phyloP scores from a whole-genome alignment of 2,113 vertebrate genomes.

The Hippolais icterina region DNA sequence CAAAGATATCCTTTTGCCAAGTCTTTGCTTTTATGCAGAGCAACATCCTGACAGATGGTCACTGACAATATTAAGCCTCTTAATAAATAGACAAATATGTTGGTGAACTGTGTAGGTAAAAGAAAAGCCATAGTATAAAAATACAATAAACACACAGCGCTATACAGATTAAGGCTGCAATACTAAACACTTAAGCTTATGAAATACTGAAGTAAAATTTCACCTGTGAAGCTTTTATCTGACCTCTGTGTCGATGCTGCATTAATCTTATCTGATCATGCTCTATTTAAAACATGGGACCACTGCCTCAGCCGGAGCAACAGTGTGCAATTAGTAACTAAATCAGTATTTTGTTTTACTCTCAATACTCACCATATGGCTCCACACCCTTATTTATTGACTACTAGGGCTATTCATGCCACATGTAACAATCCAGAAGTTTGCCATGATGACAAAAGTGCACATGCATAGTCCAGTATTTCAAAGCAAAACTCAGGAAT shows the following conservation, averaged over 20 bases:
- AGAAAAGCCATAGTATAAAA: background rate
- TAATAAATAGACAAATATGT: background rate
- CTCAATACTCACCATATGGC: background rate
- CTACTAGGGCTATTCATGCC: background rate
- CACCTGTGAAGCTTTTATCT: background rate
- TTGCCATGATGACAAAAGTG: background rate
- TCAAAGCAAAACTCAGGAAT: background rate
- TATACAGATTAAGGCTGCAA: background rate
- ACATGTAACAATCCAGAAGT: background rate
- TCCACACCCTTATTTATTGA: background rate
- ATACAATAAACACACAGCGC: background rate
- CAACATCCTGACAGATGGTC: background rate
- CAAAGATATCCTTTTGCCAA: background rate
- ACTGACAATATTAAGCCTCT: background rate
- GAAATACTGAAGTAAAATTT: background rate
- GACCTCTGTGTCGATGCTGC: background rate
- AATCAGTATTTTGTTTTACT: background rate
- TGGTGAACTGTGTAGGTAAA: background rate
- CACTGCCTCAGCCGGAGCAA: background rate
- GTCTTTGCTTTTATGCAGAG: background rate
- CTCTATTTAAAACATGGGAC: background rate
- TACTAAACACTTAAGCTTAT: background rate
- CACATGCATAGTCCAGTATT: background rate
- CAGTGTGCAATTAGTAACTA: background rate
- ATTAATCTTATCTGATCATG: background rate